A percentile compares a stretch with the other conserved stretches of the same genome.
phyloP scores from a whole-genome alignment of 2,888 invertebrate species.

The Cryptocephalus primarius region DNA sequence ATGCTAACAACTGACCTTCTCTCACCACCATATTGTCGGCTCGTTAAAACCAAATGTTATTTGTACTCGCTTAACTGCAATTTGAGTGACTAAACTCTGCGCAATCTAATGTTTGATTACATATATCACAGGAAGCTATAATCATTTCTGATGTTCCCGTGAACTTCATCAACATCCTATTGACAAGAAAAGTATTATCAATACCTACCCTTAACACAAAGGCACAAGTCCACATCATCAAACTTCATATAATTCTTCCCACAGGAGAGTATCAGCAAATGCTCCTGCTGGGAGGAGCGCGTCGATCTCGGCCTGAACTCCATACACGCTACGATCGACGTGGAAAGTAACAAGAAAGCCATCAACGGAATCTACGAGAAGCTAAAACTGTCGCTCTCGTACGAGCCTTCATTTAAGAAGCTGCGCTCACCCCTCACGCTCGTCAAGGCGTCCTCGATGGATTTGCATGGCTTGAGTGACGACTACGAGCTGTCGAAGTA shows the following conservation, averaged over 20 bases:
- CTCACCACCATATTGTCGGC: too few species aligned
- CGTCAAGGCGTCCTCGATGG: conserved; percentile 14
- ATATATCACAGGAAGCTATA: too few species aligned
- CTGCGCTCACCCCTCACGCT: conserved; percentile 18
- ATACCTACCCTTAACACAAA: too few species aligned
- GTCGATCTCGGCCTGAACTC: conserved; percentile 1
- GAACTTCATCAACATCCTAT: too few species aligned
- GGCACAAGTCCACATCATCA: too few species aligned
- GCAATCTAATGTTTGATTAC: too few species aligned
- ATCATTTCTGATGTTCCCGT: too few species aligned
- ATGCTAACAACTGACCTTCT: too few species aligned
- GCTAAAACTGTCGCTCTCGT: conserved; percentile 13
- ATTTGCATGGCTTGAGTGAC: conserved; percentile 33
- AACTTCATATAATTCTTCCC: background rate
- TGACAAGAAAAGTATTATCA: too few species aligned
- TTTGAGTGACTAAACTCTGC: too few species aligned
- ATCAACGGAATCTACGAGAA: conserved; percentile 13
- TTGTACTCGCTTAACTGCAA: too few species aligned
- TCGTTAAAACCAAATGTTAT: too few species aligned
- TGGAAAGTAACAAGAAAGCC: conserved; percentile 1
- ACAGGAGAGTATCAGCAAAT: conserved; percentile 7
- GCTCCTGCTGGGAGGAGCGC: conserved; percentile 6
- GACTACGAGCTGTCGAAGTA: conserved; percentile 55
- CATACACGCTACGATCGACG: background rate
- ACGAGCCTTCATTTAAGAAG: conserved; percentile 14